These are phyloP conservation scores for Callospermophilus lateralis DNA, from an alignment of 2,113 vertebrate genomes.

Conservation along the genomic window DNA sequence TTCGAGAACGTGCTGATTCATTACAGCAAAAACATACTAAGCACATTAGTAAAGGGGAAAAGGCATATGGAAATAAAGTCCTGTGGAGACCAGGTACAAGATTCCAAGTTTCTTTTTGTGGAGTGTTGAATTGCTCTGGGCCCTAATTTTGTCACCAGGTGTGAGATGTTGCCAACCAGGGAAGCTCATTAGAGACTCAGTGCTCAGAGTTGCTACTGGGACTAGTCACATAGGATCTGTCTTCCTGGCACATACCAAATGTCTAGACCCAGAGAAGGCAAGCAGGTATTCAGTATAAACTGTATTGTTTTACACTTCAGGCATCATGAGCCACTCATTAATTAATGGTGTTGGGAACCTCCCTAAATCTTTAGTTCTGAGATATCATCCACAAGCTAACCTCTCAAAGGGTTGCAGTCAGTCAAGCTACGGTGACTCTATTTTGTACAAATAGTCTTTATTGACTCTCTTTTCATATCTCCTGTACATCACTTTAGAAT, in stretches of 20 bases:
- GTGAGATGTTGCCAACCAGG: neutral
- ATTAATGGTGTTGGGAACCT: neutral
- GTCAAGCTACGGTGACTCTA: neutral
- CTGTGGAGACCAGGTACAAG: neutral
- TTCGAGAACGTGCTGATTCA: neutral
- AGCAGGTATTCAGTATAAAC: neutral
- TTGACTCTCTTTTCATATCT: neutral
- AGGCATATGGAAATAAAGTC: neutral
- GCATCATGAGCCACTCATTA: neutral
- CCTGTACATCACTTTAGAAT: neutral
- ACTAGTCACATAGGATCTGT: neutral
- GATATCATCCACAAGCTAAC: neutral
- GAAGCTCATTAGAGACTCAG: neutral
- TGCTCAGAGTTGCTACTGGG: neutral
- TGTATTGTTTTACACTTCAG: neutral
- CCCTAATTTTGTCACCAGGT: neutral
- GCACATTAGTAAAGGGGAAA: neutral
- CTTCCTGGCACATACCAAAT: neutral
- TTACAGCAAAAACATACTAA: neutral
- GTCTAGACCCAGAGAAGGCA: conserved; percentile 14
- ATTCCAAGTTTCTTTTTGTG: neutral
- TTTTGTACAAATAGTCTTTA: neutral
- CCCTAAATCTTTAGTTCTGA: neutral
- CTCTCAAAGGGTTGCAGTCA: neutral
- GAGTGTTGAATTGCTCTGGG: neutral